Evolutionary conservation across 1,140 invertebrate species (phyloP), one percentile per base, ranked within the genome.

Genomic region (Penaeus japonicus): DNA sequence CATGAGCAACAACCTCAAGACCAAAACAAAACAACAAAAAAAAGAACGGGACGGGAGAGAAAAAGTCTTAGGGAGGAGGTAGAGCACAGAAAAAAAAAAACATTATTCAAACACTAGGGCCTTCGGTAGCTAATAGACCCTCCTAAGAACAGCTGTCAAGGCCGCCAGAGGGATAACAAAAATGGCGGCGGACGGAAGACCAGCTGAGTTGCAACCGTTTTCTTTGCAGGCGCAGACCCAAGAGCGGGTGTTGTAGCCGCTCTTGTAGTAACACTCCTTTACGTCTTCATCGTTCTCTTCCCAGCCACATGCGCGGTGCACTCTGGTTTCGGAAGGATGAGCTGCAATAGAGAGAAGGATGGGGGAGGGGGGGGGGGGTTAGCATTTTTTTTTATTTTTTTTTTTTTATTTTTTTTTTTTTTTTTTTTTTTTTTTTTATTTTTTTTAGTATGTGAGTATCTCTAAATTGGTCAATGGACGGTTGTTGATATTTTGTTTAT

Each of bases 231-330:
- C 47, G 53, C 86, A 88, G 53, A 88, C 86, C 86, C 86, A 88
- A 20, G 80, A 77, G 86, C 86, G 86, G 1, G 86, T 88, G 73
- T 88, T 88, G 86, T 88, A 88, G 53, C 86, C 86, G 70, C 86
- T 88, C 86, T 88, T 88, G 86, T 88, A 88, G 81, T 88, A 88
- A 20, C 86, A 88, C n/a, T 54, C 22, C 18, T 88, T 79, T 1
- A 5, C 20, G 17, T 12, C 27, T 1, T 83, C 79, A 20, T 39
- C 54, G 54, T 47, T 65, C 77, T 65, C 77, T 57, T 65, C 57
- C 30, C 27, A 88, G 54, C 86, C 86, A 35, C 86, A 88, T 47
- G 47, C 86, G 18, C 86, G 86, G 79, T 83, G 65, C 53, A 88
- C 73, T 2, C 86, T 65, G 79, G 82, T 88, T 73, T 88, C 86